A percentile compares a stretch with the other conserved stretches of the same genome.
Conservation (phyloP, 2,113 vertebrate genomes). For the Burhinus oedicnemus region DNA sequence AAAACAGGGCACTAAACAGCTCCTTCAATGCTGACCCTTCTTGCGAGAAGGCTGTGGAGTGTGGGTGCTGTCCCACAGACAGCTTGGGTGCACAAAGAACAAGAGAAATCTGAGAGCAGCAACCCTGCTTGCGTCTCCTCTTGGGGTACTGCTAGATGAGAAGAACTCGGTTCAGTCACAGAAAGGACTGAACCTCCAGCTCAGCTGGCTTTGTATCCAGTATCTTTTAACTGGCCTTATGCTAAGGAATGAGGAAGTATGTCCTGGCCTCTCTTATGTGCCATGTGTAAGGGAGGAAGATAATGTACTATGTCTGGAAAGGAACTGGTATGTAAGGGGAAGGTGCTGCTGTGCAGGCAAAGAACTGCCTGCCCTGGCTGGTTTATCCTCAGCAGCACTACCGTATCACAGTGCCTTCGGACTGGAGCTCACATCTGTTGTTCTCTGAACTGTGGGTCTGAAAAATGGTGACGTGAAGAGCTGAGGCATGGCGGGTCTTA, state of each 20-base stretch:
- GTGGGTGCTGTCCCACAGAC: background rate
- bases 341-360: background rate
- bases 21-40: background rate
- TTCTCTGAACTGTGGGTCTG: background rate
- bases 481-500: accelerated
- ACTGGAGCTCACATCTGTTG: accelerated
- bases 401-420: background rate
- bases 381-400: background rate
- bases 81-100: background rate
- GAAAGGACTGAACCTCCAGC: background rate
- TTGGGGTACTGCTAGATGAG: background rate
- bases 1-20: background rate
- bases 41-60: background rate
- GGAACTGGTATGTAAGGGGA: background rate
- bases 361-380: background rate
- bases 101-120: background rate
- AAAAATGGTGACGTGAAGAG: background rate
- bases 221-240: background rate
- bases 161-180: background rate
- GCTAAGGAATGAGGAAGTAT: background rate
- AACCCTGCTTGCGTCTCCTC: background rate
- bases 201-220: background rate
- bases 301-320: accelerated
- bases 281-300: background rate
- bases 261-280: background rate